Percentiles rank a stretch among this genome's conserved stretches.
Conservation (phyloP, 2,888 invertebrate genomes). For the Gryllus longicercus region DNA sequence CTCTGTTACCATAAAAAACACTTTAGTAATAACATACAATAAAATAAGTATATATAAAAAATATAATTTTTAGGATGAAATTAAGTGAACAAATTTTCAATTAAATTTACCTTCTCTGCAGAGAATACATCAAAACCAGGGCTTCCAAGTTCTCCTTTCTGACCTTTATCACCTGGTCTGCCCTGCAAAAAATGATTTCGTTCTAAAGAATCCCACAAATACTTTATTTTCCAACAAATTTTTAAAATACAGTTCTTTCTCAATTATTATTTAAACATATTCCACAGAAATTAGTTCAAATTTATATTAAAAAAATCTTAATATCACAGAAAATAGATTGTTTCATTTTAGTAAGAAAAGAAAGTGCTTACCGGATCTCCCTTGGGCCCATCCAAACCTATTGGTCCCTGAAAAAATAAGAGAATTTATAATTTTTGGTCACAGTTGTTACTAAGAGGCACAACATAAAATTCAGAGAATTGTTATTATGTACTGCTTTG, state of each 20-base stretch:
- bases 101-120: slow-evolving; percentile 75
- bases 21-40: too few species aligned
- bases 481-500: too few species aligned
- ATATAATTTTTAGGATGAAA: background rate
- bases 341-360: slow-evolving; percentile 18
- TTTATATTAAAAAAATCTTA: too few species aligned
- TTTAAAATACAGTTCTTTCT: too few species aligned
- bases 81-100: background rate
- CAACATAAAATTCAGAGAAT: too few species aligned
- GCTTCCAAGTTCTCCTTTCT: slow-evolving; percentile 82
- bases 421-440: background rate
- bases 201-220: background rate
- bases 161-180: slow-evolving; percentile 80
- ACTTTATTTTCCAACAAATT: background rate
- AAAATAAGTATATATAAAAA: background rate
- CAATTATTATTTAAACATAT: too few species aligned
- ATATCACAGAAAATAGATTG: too few species aligned
- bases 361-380: slow-evolving; percentile 77
- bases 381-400: slow-evolving; percentile 89
- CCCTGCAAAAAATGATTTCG: slow-evolving; percentile 56
- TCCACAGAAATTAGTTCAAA: too few species aligned
- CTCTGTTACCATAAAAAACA: too few species aligned
- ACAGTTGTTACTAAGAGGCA: background rate
- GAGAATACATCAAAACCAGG: slow-evolving; percentile 89
- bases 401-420: slow-evolving; percentile 73